Conservation (phyloP, 2,113 vertebrate species). For the Eurypyga helias region DNA sequence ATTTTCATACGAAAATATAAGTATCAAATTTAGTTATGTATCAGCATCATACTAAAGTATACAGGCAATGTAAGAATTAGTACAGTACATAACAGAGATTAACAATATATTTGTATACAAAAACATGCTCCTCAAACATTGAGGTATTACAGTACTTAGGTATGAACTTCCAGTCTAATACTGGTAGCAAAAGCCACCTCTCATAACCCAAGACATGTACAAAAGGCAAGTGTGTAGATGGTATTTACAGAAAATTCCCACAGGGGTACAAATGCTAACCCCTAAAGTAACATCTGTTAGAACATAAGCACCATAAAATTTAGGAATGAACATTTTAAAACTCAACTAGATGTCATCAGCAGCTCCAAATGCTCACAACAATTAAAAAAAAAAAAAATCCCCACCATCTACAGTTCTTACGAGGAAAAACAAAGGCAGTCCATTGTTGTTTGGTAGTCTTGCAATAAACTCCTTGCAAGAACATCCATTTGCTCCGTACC, state of each 20-base stretch:
- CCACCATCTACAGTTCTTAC: conserved; percentile 67
- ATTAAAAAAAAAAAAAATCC: conserved; percentile 43
- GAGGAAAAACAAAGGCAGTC: conserved; percentile 59
- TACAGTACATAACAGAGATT: conserved; percentile 93
- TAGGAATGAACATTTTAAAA: conserved; percentile 79
- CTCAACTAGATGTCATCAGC: conserved; percentile 78
- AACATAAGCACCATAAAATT: conserved; percentile 92
- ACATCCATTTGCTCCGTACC: conserved; percentile 71
- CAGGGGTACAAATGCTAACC: conserved; percentile 81
- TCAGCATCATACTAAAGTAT: conserved; percentile 99
- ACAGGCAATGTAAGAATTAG: conserved; percentile 99
- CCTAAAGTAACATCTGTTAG: conserved; percentile 87
- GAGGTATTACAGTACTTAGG: conserved; percentile 99
- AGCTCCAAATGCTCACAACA: conserved; percentile 76
- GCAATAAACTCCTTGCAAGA: conserved; percentile 64
- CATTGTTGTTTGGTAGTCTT: conserved; percentile 60
- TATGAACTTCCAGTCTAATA: conserved; percentile 98
- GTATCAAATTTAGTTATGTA: conserved; percentile 99
- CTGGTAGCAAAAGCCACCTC: conserved; percentile 91
- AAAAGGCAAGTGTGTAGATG: conserved; percentile 94
- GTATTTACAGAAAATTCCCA: conserved; percentile 95
- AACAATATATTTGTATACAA: conserved; percentile 98
- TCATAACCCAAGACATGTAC: conserved; percentile 87
- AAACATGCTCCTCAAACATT: conserved; percentile 94
- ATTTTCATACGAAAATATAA: conserved; percentile 99